Conservation (phyloP, 2,113 vertebrate species). For the Caranx ignobilis region DNA sequence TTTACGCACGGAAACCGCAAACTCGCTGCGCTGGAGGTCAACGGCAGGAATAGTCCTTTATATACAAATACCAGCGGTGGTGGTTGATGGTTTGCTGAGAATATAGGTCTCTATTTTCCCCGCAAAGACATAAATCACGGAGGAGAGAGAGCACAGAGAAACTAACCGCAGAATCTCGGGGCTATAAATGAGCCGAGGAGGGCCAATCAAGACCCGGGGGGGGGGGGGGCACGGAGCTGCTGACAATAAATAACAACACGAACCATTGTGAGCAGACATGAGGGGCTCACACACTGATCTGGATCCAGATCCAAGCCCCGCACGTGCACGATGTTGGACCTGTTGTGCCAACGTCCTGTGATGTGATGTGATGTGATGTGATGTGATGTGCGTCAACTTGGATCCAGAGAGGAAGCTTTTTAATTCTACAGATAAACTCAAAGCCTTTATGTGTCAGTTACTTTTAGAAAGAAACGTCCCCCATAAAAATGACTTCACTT, state of each 20-base stretch:
- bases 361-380: too few relatives aligned
- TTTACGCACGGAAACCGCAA: conserved; percentile 73
- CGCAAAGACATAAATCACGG: conserved; percentile 69
- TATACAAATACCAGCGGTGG: conserved; percentile 74
- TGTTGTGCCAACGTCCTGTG: neutral
- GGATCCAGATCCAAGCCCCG: conserved; percentile 1
- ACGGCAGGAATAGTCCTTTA: conserved; percentile 64
- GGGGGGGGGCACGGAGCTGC: conserved; percentile 11
- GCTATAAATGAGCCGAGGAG: conserved; percentile 58
- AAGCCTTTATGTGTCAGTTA: neutral
- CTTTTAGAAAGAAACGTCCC: neutral
- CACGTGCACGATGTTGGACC: conserved; percentile 13
- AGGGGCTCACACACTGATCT: conserved; percentile 10
- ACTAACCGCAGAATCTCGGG: conserved; percentile 59
- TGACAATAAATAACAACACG: conserved; percentile 60
- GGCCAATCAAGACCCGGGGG: conserved; percentile 20
- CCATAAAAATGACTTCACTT: neutral
- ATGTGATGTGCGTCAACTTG: neutral
- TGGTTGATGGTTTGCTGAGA: conserved; percentile 71
- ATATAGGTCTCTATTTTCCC: conserved; percentile 59
- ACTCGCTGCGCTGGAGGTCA: conserved; percentile 56
- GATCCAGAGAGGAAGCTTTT: neutral
- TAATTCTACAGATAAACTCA: neutral
- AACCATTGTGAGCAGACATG: conserved; percentile 17
- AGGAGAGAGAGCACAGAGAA: conserved; percentile 63